Evolutionary conservation across 1,140 invertebrate genomes (phyloP), one percentile per base, ranked within the genome.

Genomic region (Idris sp.): DNA sequence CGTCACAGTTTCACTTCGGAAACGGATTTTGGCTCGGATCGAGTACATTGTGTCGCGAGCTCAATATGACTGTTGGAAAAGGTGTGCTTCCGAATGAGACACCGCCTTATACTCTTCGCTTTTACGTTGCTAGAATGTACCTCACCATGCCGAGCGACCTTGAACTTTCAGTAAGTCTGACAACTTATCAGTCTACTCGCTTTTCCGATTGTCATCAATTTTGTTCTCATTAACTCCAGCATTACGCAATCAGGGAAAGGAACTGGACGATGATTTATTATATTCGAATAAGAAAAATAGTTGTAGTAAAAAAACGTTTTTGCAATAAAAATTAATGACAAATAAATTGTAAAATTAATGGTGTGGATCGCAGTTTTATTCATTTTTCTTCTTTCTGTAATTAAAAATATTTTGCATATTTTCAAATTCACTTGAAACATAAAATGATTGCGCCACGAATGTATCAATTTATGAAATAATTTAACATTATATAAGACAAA

Each of bases 21-120:
- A 95, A 94, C 80, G 92, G 93, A 76, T 94, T 92, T 84, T 95
- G 93, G 93, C 84, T 95, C 38, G 94, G 94, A 1, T 94, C 94
- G 18, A 88, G 89, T 33, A 88, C 88, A 7, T 88, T 92, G 1
- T 94, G 93, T 79, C 79, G 75, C 0, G 91, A 92, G 78, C 81
- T 93, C 40, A 86, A 87, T 61, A 69, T 26, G 10, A 83, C 84
- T 10, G 28, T 69, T 8, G 64, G 36, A 46, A 74, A 69, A 18
- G 44, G 35, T 43, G 16, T 18, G 22, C 84, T 87, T 43, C 84
- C 77, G 15, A 81, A 77, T 1, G 83, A 88, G 36, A 86, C 85
- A 16, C 90, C 91, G 15, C 92, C 92, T 8, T 93, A 92, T 79
- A 56, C 81, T 10, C 86, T 91, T 2, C 85, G 83, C 19, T 94